Conservation (phyloP, 2,797 vertebrate species). For the Spinus pinus region DNA sequence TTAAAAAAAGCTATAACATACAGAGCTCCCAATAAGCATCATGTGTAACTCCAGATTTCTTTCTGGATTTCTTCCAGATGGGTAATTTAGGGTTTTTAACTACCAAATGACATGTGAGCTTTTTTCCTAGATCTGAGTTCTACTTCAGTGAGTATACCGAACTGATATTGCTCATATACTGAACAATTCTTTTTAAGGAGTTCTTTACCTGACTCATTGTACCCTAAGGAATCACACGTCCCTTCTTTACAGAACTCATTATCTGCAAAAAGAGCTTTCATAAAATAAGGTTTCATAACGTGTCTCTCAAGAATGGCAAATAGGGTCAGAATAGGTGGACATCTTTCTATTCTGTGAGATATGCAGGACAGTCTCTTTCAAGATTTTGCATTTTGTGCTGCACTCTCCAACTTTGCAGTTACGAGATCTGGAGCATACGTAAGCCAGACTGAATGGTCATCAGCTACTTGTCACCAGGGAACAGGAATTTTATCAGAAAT, state of each 20-base stretch:
- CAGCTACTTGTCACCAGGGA: background rate
- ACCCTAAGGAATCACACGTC: background rate
- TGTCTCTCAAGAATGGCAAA: background rate
- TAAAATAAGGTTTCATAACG: background rate
- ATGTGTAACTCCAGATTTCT: background rate
- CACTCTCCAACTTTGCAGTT: background rate
- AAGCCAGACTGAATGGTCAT: background rate
- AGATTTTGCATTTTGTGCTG: background rate
- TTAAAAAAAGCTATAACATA: background rate
- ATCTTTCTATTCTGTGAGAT: background rate
- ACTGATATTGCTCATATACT: background rate
- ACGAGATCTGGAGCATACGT: rapidly evolving
- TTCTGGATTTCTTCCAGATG: background rate
- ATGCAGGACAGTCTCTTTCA: background rate
- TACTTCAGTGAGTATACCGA: background rate
- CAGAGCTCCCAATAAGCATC: background rate
- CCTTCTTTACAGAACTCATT: background rate
- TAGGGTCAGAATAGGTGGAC: background rate
- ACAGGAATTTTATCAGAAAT: background rate
- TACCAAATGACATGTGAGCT: background rate
- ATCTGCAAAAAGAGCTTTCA: background rate
- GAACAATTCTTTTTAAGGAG: background rate
- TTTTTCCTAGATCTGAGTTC: background rate
- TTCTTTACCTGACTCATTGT: background rate
- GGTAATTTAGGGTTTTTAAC: background rate